Conservation (phyloP, 92 coral and sea anemone species). For the Palythoa heliodiscus region DNA sequence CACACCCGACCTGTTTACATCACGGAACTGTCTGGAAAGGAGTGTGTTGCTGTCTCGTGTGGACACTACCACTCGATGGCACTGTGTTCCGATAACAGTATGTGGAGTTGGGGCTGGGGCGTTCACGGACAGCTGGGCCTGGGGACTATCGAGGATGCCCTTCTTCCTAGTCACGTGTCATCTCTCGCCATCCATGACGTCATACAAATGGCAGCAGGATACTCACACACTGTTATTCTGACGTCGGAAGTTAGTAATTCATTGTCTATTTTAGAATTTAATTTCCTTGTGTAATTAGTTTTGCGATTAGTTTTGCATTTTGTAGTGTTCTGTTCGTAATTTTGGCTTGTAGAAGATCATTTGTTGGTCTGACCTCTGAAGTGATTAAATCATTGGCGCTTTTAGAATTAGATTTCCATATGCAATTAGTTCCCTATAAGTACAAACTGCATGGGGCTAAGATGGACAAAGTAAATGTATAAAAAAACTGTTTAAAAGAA, state of each 20-base stretch:
- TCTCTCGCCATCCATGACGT: slow-evolving; percentile 75
- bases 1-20: slow-evolving; percentile 94
- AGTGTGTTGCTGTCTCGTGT: slow-evolving; percentile 83
- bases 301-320: too few relatives aligned
- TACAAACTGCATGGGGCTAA: too few relatives aligned
- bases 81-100: slow-evolving; percentile 84
- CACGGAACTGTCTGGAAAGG: slow-evolving; percentile 96
- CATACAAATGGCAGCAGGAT: slow-evolving; percentile 92
- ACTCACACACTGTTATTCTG: slow-evolving; percentile 83
- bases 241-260: slow-evolving; percentile 66
- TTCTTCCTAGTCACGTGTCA: slow-evolving; percentile 83
- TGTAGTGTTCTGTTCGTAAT: too few relatives aligned
- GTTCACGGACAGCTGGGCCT: slow-evolving; percentile 97
- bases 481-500: too few relatives aligned
- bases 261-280: not conserved
- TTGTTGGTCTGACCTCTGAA: slow-evolving; percentile 68
- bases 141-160: slow-evolving; percentile 88
- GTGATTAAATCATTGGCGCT: slow-evolving; percentile 43
- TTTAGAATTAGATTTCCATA: not conserved
- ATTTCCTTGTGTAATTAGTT: not conserved
- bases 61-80: slow-evolving; percentile 98
- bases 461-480: too few relatives aligned
- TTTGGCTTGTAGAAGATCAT: too few relatives aligned
- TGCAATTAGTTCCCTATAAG: too few relatives aligned
- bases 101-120: slow-evolving; percentile 99